These are phyloP conservation scores for Scaptomyza tumidula DNA, from an alignment of 2,888 invertebrate genomes.

Conservation along the genomic window DNA sequence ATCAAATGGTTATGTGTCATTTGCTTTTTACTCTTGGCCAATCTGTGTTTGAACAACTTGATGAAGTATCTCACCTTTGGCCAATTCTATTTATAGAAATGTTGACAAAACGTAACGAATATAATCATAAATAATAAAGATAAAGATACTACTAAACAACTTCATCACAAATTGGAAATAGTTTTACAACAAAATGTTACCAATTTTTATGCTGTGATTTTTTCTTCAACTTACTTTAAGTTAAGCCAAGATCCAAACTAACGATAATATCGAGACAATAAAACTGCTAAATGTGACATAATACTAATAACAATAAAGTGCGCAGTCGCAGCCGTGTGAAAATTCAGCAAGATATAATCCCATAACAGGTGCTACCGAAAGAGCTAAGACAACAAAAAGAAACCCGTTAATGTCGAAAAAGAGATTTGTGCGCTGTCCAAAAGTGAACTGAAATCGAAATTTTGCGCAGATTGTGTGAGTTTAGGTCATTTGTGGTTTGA, in stretches of 20 bases:
- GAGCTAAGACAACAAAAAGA: background rate
- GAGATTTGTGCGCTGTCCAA: conserved; percentile 12
- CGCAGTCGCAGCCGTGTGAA: conserved; percentile 57
- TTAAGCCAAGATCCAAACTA: conserved; percentile 6
- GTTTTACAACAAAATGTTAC: too few species aligned
- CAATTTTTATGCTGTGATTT: too few species aligned
- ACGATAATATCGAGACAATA: conserved; percentile 7
- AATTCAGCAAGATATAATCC: conserved; percentile 29
- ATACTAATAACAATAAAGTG: conserved; percentile 15
- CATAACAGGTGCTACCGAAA: conserved; percentile 16
- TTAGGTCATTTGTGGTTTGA: conserved; percentile 12
- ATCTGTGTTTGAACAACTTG: conserved; percentile 28
- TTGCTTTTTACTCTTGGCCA: conserved; percentile 12
- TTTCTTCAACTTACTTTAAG: too few species aligned
- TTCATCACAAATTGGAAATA: background rate
- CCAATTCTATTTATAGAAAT: background rate
- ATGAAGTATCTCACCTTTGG: conserved; percentile 3
- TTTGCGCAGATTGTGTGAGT: conserved; percentile 9
- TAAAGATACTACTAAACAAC: background rate
- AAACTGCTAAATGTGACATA: conserved; percentile 31
- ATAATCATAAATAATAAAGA: background rate
- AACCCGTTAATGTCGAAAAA: background rate
- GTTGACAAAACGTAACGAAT: background rate
- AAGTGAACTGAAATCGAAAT: conserved; percentile 9
- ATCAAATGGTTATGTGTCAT: background rate